Base-by-base conservation (phyloP, 1,140 invertebrate species). In the Drosophila nasuta region DNA sequence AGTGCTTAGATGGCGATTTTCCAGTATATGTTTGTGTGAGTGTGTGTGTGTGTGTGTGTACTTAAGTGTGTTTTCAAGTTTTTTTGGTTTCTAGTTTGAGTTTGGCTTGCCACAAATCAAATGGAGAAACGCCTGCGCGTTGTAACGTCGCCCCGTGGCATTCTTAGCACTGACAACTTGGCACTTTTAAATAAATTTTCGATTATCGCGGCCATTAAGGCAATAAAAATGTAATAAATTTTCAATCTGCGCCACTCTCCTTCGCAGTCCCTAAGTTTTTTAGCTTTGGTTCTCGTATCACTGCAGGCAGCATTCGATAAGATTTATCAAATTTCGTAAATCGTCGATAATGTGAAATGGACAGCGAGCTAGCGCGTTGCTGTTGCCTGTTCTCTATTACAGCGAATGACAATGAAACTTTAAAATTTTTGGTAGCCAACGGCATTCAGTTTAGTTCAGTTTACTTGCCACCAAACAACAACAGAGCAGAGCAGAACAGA, bases 221-320 rank as follows among this genome's bases (percentile, higher is more conserved):
- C 82, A 91, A 91, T 91, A 91, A 91, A 91, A 91, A 87, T 85
- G 75, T 81, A 91, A 87, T 91, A 91, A 87, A 91, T 91, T 91
- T 91, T 91, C 88, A 87, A 91, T 91, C 86, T 86, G 69, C 79
- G 74, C 41, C 67, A 25, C 33, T 15, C 43, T 45, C 13, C 8
- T 10, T 41, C 38, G 54, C 33, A 33, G 0, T 62, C 51, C 59
- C 51, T 51, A 52, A 75, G 73, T 62, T 71, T 60, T 71, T 25
- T 25, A 25, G 20, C 20, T 25, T 25, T 82, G 52, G 72, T 67
- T 46, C 48, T 51, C 45, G 57, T 56, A 56, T 51, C 57, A 62
- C 48, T 41, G 59, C 69, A 58, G 51, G 49, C 69, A 79, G 51
- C 51, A 38, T 8, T 68, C 72, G 70, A 89, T 89, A 89, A 75